Percentiles rank a stretch among this genome's conserved stretches.
Conservation (phyloP, 2,113 vertebrate species). For the Ctenodactylus gundi region DNA sequence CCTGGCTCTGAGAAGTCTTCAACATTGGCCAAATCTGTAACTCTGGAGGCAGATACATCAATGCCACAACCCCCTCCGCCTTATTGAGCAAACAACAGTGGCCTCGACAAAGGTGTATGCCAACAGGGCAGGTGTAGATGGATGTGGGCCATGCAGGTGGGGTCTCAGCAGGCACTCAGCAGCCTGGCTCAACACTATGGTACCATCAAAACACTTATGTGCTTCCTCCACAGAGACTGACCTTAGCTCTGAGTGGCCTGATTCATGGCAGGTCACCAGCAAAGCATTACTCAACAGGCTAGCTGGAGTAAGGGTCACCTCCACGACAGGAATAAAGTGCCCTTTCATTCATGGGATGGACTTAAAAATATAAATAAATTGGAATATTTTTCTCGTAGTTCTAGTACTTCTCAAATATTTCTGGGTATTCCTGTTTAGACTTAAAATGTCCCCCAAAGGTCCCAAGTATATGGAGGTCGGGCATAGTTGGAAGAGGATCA, state of each 20-base stretch:
- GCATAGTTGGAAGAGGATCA: too few relatives aligned
- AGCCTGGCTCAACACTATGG: too few relatives aligned
- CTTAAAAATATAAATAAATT: background rate
- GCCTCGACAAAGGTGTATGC: background rate
- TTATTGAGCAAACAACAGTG: background rate
- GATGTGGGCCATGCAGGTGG: background rate
- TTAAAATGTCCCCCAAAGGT: too few relatives aligned
- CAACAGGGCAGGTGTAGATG: too few relatives aligned
- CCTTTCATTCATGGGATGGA: background rate
- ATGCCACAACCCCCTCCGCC: background rate
- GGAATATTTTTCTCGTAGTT: background rate
- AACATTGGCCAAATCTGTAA: background rate
- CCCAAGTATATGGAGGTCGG: too few relatives aligned
- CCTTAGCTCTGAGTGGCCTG: background rate
- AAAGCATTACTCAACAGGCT: background rate
- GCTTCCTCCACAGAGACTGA: too few relatives aligned
- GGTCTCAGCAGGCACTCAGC: background rate
- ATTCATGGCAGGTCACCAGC: background rate
- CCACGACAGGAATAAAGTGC: fast-evolving
- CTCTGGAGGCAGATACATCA: background rate
- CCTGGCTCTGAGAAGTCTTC: background rate
- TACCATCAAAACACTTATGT: fast-evolving
- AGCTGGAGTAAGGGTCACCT: background rate
- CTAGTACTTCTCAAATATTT: background rate
- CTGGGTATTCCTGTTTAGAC: too few relatives aligned